Evolutionary conservation across 2,888 invertebrate genomes (phyloP).

Genomic region (Tyria jacobaeae): DNA sequence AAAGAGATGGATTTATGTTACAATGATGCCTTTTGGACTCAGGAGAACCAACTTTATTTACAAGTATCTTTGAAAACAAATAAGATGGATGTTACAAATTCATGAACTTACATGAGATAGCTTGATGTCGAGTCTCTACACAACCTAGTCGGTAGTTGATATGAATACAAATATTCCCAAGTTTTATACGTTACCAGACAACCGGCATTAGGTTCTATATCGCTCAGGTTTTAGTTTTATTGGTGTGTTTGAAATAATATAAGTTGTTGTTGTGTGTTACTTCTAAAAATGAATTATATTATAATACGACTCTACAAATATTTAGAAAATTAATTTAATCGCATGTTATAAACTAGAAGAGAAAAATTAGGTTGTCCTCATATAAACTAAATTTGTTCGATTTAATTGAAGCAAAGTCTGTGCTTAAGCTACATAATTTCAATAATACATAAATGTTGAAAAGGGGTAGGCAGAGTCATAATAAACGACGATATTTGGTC

Average conservation of each 20-base stretch:
- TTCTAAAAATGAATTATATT: conserved; percentile 1
- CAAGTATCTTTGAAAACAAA: conserved; percentile 65
- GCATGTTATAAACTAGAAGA: too few species aligned
- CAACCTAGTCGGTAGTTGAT: conserved; percentile 42
- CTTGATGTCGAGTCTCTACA: conserved; percentile 45
- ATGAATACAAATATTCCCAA: conserved; percentile 49
- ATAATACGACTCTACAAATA: neutral
- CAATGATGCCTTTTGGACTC: conserved; percentile 66
- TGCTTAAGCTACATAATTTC: conserved; percentile 8
- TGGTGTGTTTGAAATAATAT: conserved; percentile 14
- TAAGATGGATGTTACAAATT: conserved; percentile 68
- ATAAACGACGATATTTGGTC: too few species aligned
- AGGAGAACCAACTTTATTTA: conserved; percentile 68
- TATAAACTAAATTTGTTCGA: neutral
- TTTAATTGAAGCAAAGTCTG: neutral
- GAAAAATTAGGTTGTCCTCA: too few species aligned
- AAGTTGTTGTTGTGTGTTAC: too few species aligned
- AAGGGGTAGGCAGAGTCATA: too few species aligned
- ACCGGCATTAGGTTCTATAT: conserved; percentile 21
- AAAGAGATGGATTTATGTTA: conserved; percentile 75
- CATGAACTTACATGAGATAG: conserved; percentile 61
- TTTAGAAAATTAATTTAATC: too few species aligned
- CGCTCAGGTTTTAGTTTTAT: conserved; percentile 27
- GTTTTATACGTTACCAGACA: conserved; percentile 20
- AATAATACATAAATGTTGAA: conserved; percentile 18